Evolutionary conservation across 2,797 vertebrate genomes (phyloP).

Genomic region (Pipistrellus nathusii): DNA sequence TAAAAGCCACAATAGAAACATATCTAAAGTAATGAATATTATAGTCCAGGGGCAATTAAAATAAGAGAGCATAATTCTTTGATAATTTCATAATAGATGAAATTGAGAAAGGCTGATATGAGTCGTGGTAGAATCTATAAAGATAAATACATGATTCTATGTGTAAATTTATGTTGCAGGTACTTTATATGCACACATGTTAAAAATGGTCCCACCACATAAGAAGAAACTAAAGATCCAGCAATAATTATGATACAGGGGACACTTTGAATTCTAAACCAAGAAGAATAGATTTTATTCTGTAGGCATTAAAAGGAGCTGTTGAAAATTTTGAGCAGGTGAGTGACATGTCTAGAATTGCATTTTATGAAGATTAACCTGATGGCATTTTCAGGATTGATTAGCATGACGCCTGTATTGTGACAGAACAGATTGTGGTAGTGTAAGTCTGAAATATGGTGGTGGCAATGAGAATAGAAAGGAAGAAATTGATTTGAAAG

Average conservation of each 20-base stretch:
- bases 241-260: not conserved
- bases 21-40: not conserved
- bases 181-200: not conserved
- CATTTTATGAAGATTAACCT: slow-evolving; percentile 78
- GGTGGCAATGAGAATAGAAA: slow-evolving; percentile 69
- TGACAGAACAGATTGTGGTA: slow-evolving; percentile 76
- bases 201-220: not conserved
- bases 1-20: not conserved
- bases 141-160: not conserved
- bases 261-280: not conserved
- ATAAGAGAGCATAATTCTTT: not conserved
- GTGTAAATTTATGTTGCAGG: not conserved
- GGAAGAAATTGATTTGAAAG: slow-evolving; percentile 75
- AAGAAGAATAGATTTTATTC: slow-evolving; percentile 43
- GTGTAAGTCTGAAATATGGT: slow-evolving; percentile 73
- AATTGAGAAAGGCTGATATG: not conserved
- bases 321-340: slow-evolving; percentile 59
- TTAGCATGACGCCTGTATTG: slow-evolving; percentile 67
- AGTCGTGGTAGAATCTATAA: not conserved
- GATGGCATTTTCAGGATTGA: slow-evolving; percentile 80
- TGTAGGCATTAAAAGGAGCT: not conserved
- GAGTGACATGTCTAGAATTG: slow-evolving; percentile 73
- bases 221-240: slow-evolving; percentile 42
- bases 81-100: not conserved
- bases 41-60: not conserved